Percentiles rank a stretch among this genome's conserved stretches.
Conservation (phyloP, 92 coral and sea anemone species). For the Muricea muricata region DNA sequence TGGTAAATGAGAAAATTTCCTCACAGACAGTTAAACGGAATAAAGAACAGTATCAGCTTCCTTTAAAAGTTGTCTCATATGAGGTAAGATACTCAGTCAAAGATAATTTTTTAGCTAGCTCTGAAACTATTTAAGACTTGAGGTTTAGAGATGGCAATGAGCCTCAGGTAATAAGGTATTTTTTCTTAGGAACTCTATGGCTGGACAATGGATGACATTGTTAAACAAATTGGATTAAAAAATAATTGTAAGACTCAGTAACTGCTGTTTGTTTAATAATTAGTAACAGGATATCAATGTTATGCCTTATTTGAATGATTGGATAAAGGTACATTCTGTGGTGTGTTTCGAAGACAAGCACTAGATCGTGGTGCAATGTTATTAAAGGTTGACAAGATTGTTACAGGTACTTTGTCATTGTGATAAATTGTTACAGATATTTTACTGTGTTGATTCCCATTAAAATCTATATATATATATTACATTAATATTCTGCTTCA, state of each 20-base stretch:
- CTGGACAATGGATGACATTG: slow-evolving; percentile 99
- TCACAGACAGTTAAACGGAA: slow-evolving; percentile 91
- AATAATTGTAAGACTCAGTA: slow-evolving; percentile 98
- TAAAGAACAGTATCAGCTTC: slow-evolving; percentile 91
- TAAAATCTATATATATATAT: too few species aligned
- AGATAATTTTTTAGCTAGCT: too few species aligned
- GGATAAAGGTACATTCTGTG: slow-evolving; percentile 99
- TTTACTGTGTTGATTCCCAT: too few species aligned
- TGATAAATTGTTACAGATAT: too few species aligned
- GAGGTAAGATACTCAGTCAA: too few species aligned
- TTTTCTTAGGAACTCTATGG: slow-evolving; percentile 89
- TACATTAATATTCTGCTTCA: slow-evolving; percentile 16
- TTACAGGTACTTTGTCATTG: too few species aligned
- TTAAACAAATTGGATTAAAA: slow-evolving; percentile 90
- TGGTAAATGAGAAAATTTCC: too few species aligned
- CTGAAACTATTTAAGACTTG: too few species aligned
- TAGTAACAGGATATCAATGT: too few species aligned
- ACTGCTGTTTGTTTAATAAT: not conserved
- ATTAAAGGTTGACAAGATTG: slow-evolving; percentile 90
- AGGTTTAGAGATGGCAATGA: too few species aligned
- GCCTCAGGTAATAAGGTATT: too few species aligned
- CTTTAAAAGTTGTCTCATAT: slow-evolving; percentile 91
- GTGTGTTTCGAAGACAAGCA: slow-evolving; percentile 97
- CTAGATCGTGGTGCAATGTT: slow-evolving; percentile 97
- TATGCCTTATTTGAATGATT: too few species aligned